phyloP scores from a whole-genome alignment of 2,888 invertebrate genomes.

The Nymphalis c-album region DNA sequence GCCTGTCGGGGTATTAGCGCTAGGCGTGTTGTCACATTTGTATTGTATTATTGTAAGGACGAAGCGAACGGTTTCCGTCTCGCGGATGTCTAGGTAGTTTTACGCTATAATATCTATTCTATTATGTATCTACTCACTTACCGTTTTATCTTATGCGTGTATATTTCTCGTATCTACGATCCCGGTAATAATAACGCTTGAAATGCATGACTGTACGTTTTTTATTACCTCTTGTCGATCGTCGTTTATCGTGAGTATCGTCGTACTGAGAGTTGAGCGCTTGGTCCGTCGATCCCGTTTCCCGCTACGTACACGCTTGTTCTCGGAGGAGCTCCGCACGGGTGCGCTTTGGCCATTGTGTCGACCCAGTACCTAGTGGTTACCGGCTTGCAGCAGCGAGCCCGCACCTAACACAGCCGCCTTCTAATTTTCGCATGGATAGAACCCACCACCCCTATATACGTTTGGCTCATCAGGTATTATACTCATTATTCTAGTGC shows the following conservation, averaged over 20 bases:
- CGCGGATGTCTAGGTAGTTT: conserved; percentile 77
- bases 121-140: conserved; percentile 77
- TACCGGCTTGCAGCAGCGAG: conserved; percentile 74
- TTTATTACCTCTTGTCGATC: conserved; percentile 81
- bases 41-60: conserved; percentile 80
- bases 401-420: conserved; percentile 80
- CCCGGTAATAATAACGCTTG: conserved; percentile 95
- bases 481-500: conserved; percentile 78
- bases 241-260: conserved; percentile 75
- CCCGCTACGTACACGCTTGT: conserved; percentile 81
- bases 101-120: conserved; percentile 75
- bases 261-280: conserved; percentile 79
- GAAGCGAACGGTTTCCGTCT: conserved; percentile 74
- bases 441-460: conserved; percentile 79
- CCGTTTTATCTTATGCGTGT: conserved; percentile 79
- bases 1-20: conserved; percentile 78
- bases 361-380: conserved; percentile 73
- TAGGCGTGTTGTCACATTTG: conserved; percentile 80
- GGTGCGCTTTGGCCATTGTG: conserved; percentile 78
- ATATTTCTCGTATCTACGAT: conserved; percentile 82
- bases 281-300: conserved; percentile 76
- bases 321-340: conserved; percentile 75
- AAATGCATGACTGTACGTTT: conserved; percentile 93
- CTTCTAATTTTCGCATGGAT: conserved; percentile 81
- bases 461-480: conserved; percentile 82